Base-by-base conservation (phyloP, 1,140 invertebrate genomes). In the Prorops nasuta region DNA sequence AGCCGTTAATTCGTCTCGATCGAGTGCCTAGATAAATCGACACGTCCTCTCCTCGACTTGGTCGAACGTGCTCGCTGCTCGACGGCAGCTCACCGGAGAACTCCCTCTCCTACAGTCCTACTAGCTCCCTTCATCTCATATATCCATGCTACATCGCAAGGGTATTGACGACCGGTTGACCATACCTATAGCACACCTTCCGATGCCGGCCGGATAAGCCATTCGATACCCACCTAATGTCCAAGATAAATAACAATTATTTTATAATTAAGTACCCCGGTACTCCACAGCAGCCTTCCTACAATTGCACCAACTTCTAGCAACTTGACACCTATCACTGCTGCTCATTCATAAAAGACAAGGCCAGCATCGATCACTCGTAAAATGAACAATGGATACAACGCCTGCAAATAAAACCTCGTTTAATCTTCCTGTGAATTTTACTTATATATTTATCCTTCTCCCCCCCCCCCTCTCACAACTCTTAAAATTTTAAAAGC, bases 191-290 rank as follows among this genome's bases (percentile, higher is more conserved):
- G 34, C n/a, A n/a, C n/a, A n/a, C n/a, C n/a, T n/a, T n/a, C n/a
- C n/a, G n/a, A n/a, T n/a, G n/a, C 6, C 14, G 34, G 14, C 34
- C 9, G 15, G 34, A 35, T 35, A n/a, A n/a, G 9, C 34, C 15
- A 4, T 4, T 9, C 34, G 15, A 10, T 35, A 6, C 15, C 15
- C 9, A 4, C 14, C 34, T 7, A 35, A 66, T 62, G 54, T 34
- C 49, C 24, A 50, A 58, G 54, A 66, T 65, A 66, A 66, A 68
- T 64, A 69, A 63, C 60, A 69, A 71, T 67, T 71, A 69, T 64
- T 69, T 69, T 65, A 69, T 63, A 69, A 71, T 68, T 68, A 64
- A 67, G 46, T 51, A 51, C 47, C 44, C 36, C 39, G 39, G 48
- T 57, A 35, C 34, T 44, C 49, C 44, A 50, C 31, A 35, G 58